A percentile compares a stretch with the other conserved stretches of the same genome.
Evolutionary conservation across 2,113 vertebrate species (phyloP).

Genomic region (Galemys pyrenaicus): DNA sequence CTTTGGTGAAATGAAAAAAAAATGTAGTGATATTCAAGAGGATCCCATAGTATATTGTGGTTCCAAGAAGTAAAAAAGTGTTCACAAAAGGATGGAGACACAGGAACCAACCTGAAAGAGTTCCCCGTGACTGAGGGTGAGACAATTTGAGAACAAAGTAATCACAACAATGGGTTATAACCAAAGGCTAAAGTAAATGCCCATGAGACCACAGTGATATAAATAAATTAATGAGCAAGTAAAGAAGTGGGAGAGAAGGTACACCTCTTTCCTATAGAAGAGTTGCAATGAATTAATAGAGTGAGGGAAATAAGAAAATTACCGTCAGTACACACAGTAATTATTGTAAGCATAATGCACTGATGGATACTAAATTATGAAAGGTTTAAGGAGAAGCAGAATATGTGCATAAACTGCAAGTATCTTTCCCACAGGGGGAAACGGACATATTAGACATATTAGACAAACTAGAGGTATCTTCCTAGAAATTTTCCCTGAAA

Average conservation of each 20-base stretch:
- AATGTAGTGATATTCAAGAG: neutral
- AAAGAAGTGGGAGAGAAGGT: conserved; percentile 12
- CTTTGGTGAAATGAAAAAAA: conserved; percentile 6
- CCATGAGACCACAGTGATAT: neutral
- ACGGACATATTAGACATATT: neutral
- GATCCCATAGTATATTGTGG: neutral
- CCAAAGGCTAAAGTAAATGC: conserved; percentile 26
- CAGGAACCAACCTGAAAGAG: neutral
- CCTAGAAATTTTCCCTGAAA: conserved; percentile 30
- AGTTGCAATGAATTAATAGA: conserved; percentile 1
- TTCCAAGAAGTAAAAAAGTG: conserved; percentile 33
- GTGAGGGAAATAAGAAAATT: neutral
- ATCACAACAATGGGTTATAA: neutral
- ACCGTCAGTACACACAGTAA: neutral
- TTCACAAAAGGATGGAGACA: neutral
- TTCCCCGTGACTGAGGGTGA: neutral
- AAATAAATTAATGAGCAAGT: neutral
- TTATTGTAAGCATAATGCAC: neutral
- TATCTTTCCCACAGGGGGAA: neutral
- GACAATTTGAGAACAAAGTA: neutral
- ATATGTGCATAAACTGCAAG: neutral
- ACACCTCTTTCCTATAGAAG: neutral
- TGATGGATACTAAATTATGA: neutral
- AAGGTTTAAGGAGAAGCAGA: neutral
- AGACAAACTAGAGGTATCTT: conserved; percentile 18